Conservation (phyloP, 2,113 vertebrate species). For the Paracanthobrama guichenoti region DNA sequence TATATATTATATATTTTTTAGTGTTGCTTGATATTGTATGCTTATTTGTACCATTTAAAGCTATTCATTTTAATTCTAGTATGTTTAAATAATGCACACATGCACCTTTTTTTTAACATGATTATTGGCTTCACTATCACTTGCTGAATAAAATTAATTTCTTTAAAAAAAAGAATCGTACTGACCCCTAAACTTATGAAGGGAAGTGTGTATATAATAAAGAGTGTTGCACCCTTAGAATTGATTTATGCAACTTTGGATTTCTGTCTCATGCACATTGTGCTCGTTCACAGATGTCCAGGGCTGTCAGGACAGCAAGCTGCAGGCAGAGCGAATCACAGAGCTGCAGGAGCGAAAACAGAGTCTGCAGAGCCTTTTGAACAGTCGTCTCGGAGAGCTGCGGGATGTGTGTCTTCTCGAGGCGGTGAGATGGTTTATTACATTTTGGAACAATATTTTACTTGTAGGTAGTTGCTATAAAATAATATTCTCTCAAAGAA, state of each 20-base stretch:
- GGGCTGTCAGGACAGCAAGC: slow-evolving; percentile 76
- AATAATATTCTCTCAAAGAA: not conserved
- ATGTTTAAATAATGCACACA: not conserved
- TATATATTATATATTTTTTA: not conserved
- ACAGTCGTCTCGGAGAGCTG: slow-evolving; percentile 81
- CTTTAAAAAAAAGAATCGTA: no score
- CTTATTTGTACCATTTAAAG: not conserved
- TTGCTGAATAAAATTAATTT: no score
- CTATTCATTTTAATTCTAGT: not conserved
- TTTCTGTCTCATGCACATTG: not conserved
- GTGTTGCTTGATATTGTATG: not conserved
- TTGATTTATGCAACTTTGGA: not conserved
- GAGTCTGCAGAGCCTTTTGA: slow-evolving; percentile 81
- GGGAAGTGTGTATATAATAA: no score
- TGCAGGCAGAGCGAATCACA: slow-evolving; percentile 78
- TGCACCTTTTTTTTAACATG: no score
- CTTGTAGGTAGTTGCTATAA: not conserved
- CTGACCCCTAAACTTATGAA: no score
- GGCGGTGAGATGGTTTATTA: slow-evolving; percentile 75
- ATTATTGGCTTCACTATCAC: no score
- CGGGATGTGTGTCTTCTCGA: slow-evolving; percentile 85
- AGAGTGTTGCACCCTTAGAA: no score
- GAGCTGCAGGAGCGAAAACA: slow-evolving; percentile 82
- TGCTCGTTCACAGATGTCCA: slow-evolving; percentile 62
- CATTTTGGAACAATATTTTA: not conserved